Base-by-base conservation (phyloP, 1,140 invertebrate species). In the Saccostrea cuccullata region DNA sequence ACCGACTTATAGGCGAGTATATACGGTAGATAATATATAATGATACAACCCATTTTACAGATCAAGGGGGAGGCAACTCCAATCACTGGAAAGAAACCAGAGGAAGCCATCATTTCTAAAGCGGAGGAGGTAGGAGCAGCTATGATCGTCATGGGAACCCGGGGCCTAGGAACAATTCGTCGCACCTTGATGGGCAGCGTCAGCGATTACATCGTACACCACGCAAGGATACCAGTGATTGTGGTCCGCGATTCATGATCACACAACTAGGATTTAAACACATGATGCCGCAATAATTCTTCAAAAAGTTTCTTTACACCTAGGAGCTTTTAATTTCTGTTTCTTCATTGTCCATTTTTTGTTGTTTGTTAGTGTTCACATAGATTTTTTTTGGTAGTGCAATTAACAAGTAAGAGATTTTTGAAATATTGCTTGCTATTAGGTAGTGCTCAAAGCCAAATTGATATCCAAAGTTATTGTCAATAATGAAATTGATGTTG, bases 161-260 rank as follows among this genome's bases (percentile, higher is more conserved):
- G 94, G 20, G 94, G 94, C 20, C 92, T 94, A 91, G 93, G 92
- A 17, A 91, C 91, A 82, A 90, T 94, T 17, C 84, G 94, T 12
- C 91, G 94, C n/a, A 93, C 93, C 20, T 89, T 94, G 40, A 85
- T 94, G 13, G 94, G 94, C 70, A 94, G 93, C 67, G 92, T 94
- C 82, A 93, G 92, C 84, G 94, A 94, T 89, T 94, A 94, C 88
- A 90, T 94, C 82, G 92, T 94, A 30, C 93, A 94, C 86, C 93
- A 94, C 85, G 86, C 94, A 4, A 91, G 92, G 82, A 89, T 94
- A 23, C 94, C 94, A n/a, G 94, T 94, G 4, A 87, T 94, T 20
- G 91, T 94, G 9, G 92, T 90, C 60, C 89, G 92, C 6, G 58
- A 64, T 30, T 77, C 70, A 13, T 77, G 70, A 77, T 77, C 13